A percentile compares a stretch with the other conserved stretches of the same genome.
These are phyloP conservation scores for Parauchenoglanis ngamensis DNA, from an alignment of 2,797 vertebrate genomes.

Conservation along the genomic window DNA sequence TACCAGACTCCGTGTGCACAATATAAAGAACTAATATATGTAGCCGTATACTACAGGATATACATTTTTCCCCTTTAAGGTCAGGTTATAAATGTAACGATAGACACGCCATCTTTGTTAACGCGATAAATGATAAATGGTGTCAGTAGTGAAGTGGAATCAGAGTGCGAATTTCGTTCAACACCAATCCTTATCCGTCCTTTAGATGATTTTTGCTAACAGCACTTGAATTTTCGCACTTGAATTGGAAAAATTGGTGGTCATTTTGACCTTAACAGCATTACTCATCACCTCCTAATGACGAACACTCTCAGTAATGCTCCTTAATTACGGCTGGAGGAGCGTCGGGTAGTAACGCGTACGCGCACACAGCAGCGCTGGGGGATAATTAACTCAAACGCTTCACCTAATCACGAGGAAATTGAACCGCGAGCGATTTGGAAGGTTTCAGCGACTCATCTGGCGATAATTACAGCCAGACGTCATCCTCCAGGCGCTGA, in stretches of 20 bases:
- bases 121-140: neutral
- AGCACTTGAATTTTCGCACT: neutral
- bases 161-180: neutral
- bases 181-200: neutral
- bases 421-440: slow-evolving; percentile 24
- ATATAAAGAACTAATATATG: no score
- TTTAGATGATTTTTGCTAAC: neutral
- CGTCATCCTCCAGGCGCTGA: neutral
- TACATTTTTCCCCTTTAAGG: neutral
- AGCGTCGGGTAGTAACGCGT: slow-evolving; percentile 29
- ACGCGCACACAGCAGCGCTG: neutral
- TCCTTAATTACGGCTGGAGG: slow-evolving; percentile 45
- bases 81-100: neutral
- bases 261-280: slow-evolving; percentile 7
- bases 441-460: slow-evolving; percentile 11
- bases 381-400: slow-evolving; percentile 29
- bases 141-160: neutral
- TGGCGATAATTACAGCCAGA: slow-evolving; percentile 29
- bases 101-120: neutral
- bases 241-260: neutral
- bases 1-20: no score
- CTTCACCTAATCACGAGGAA: slow-evolving; percentile 43
- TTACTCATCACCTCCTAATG: slow-evolving; percentile 18
- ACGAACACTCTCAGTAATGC: slow-evolving; percentile 56
- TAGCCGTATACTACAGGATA: no score